Evolutionary conservation across 2,113 vertebrate species (phyloP).

Genomic region (Cavia aperea): DNA sequence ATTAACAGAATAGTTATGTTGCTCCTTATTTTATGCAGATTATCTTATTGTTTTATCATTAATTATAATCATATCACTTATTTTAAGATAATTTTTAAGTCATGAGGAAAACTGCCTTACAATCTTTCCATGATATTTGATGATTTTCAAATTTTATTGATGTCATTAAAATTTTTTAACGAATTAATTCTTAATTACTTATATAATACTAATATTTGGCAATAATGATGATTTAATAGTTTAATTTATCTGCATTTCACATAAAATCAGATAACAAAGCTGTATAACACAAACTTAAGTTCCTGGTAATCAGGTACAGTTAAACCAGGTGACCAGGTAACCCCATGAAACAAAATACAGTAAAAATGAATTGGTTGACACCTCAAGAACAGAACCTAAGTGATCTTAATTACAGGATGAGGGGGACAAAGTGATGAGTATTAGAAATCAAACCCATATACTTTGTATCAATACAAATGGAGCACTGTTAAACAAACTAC

Average conservation of each 20-base stretch:
- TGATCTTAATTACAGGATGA: background rate
- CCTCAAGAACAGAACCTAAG: background rate
- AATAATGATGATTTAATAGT: background rate
- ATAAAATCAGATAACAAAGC: background rate
- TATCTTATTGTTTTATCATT: background rate
- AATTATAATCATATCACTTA: background rate
- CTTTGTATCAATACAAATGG: background rate
- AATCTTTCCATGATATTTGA: background rate
- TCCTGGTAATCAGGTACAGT: background rate
- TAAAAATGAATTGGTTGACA: background rate
- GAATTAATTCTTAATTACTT: background rate
- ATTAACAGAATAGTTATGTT: conserved; percentile 6
- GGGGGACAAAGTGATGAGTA: background rate
- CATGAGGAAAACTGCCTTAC: background rate
- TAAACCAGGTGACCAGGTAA: background rate
- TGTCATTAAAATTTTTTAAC: background rate
- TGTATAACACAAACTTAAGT: background rate
- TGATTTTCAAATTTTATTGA: background rate
- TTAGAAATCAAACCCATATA: background rate
- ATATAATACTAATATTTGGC: background rate
- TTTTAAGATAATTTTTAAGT: background rate
- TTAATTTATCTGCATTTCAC: background rate
- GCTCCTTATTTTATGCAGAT: background rate
- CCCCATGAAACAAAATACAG: background rate
- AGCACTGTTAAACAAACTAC: background rate